Evolutionary conservation across 2,797 vertebrate species (phyloP).

Genomic region (Cercopithecus diana): DNA sequence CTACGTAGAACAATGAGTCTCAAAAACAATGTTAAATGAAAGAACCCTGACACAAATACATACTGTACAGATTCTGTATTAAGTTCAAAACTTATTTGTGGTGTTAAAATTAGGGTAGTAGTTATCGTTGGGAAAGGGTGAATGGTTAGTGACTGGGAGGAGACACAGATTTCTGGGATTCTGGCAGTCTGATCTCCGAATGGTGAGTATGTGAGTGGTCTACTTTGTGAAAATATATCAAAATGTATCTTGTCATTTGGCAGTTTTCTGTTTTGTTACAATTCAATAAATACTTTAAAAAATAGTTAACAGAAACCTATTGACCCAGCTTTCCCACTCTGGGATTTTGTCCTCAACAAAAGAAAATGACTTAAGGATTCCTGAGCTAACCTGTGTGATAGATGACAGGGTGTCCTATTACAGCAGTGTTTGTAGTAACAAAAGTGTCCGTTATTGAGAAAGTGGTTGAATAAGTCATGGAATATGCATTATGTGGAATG

Average conservation of each 20-base stretch:
- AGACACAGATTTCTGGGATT: background rate
- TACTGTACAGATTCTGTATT: background rate
- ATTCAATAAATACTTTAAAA: background rate
- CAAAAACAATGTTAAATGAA: background rate
- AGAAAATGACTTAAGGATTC: background rate
- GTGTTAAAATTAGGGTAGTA: background rate
- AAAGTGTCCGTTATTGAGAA: background rate
- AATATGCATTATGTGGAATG: background rate
- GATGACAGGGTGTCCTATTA: background rate
- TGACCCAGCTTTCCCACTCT: background rate
- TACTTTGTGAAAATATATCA: background rate
- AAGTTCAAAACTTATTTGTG: background rate
- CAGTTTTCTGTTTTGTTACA: background rate
- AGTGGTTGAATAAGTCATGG: background rate
- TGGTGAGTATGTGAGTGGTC: background rate
- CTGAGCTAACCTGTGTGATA: background rate
- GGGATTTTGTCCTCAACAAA: background rate
- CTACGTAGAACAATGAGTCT: background rate
- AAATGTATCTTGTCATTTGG: background rate
- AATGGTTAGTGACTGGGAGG: background rate
- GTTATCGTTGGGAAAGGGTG: background rate
- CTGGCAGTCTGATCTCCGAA: background rate
- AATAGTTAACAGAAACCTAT: background rate
- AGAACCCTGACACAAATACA: background rate
- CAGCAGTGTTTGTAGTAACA: background rate